Evolutionary conservation across 2,888 invertebrate genomes (phyloP).

Genomic region (Marasmarcha lunaedactyla): DNA sequence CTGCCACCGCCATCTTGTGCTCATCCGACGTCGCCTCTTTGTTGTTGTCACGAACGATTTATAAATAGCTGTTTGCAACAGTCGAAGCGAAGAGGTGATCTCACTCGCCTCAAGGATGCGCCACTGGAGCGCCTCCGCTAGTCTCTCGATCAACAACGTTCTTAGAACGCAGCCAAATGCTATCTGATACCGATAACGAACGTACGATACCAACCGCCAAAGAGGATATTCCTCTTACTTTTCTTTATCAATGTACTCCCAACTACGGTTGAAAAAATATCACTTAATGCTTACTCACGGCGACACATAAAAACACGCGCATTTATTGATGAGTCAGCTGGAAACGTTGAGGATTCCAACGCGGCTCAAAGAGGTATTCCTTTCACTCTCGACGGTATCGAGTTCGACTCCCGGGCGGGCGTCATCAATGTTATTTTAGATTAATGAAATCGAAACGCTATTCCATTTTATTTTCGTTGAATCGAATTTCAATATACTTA

Average conservation of each 20-base stretch:
- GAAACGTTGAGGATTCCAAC: no score
- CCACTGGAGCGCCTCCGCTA: no score
- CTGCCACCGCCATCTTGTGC: not conserved
- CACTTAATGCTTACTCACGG: no score
- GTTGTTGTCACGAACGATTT: slow-evolving; percentile 48
- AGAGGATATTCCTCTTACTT: slow-evolving; percentile 4
- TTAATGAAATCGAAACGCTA: slow-evolving; percentile 33
- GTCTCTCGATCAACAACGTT: no score
- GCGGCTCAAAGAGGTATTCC: slow-evolving; percentile 20
- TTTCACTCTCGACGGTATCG: slow-evolving; percentile 52
- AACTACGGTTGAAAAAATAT: slow-evolving; percentile 10
- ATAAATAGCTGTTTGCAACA: slow-evolving; percentile 33
- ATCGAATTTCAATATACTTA: no score
- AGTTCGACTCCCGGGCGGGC: slow-evolving; percentile 40
- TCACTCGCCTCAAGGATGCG: not conserved
- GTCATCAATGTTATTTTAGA: slow-evolving; percentile 35
- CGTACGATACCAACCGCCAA: not conserved
- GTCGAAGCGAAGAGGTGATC: not conserved
- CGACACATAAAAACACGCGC: no score
- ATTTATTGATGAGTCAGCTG: no score
- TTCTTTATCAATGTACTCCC: slow-evolving; percentile 6
- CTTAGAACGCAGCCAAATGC: no score
- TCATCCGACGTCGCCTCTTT: slow-evolving; percentile 21
- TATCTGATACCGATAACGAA: no score
- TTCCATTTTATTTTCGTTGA: slow-evolving; percentile 51